A percentile compares a stretch with the other conserved stretches of the same genome.
Evolutionary conservation across 2,113 vertebrate species (phyloP).

Genomic region (Proteles cristata): DNA sequence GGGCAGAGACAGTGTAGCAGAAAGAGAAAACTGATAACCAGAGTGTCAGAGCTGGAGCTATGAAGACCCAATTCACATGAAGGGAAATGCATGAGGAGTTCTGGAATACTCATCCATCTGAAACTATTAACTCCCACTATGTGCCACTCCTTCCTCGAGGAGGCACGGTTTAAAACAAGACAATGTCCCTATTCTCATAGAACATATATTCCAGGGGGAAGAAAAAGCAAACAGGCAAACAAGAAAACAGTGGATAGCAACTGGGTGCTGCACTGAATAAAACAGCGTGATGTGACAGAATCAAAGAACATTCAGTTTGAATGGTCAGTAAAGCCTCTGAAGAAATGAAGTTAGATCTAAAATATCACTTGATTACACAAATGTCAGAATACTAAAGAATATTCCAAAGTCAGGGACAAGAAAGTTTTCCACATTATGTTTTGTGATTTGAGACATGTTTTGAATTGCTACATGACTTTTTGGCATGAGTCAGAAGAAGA

Average conservation of each 20-base stretch:
- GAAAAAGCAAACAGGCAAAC: neutral
- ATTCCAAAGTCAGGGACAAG: constrained; percentile 41
- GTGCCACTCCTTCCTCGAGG: neutral
- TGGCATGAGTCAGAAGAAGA: constrained; percentile 65
- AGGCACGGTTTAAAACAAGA: neutral
- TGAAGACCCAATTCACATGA: neutral
- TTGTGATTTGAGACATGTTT: constrained; percentile 67
- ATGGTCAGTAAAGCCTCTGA: neutral
- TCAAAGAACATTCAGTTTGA: neutral
- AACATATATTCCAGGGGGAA: neutral
- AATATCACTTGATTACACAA: neutral
- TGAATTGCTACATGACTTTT: constrained; percentile 56
- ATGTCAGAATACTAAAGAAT: constrained; percentile 17
- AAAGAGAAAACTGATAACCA: neutral
- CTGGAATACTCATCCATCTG: neutral
- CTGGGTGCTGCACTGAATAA: neutral
- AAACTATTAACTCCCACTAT: neutral
- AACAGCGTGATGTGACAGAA: neutral
- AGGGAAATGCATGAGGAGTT: neutral
- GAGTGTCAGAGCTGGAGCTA: neutral
- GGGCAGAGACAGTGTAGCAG: neutral
- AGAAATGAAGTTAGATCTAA: neutral
- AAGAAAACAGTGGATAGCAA: neutral
- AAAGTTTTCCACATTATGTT: constrained; percentile 54
- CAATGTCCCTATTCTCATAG: neutral